Base-by-base conservation (phyloP, 1,140 invertebrate species). In the Lysiphlebus fabarum region DNA sequence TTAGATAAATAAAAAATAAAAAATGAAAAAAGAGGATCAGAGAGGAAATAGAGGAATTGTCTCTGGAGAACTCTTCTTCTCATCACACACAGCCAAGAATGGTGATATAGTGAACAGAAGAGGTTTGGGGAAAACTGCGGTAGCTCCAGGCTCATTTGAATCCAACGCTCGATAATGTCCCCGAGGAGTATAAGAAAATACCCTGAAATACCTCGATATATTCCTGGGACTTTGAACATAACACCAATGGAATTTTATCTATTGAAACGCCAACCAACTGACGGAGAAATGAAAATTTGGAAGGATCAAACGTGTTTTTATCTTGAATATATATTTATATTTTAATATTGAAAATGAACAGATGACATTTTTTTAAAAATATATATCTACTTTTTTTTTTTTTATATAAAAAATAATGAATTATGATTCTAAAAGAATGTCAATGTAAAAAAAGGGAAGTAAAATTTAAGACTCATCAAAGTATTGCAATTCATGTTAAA, bases 81-180 rank as follows among this genome's bases (percentile, higher is more conserved):
- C 17, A 4, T 26, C 17, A 42, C 47, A 45, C 12, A 53, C 17
- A 54, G 56, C 49, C 61, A 50, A 48, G 36, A 50, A 58, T 36
- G 42, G 53, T 49, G n/a, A 59, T 36, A 36, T 38, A 60, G 48
- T 37, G 34, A n/a, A 12, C 36, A 36, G 42, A n/a, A 1, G 12
- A 17, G 7, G 38, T 48, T 55, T 34, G 33, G 63, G 63, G 61
- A 61, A 68, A 70, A 56, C 62, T 14, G 11, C 62, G 62, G 65
- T 66, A 68, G 62, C 65, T 71, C 62, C 62, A 37, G 65, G 66
- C 66, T 71, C 71, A 73, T 74, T 74, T 73, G 70, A 74, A 74
- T 73, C 67, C 62, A 56, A 65, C 65, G 71, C 64, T 70, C 67
- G 62, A 70, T 74, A 74, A 74, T 70, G 67, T 74, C 70, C 65